A percentile compares a stretch with the other conserved stretches of the same genome.
These are phyloP conservation scores for Acanthosepion lycidas DNA, from an alignment of 2,888 invertebrate species.

Conservation along the genomic window DNA sequence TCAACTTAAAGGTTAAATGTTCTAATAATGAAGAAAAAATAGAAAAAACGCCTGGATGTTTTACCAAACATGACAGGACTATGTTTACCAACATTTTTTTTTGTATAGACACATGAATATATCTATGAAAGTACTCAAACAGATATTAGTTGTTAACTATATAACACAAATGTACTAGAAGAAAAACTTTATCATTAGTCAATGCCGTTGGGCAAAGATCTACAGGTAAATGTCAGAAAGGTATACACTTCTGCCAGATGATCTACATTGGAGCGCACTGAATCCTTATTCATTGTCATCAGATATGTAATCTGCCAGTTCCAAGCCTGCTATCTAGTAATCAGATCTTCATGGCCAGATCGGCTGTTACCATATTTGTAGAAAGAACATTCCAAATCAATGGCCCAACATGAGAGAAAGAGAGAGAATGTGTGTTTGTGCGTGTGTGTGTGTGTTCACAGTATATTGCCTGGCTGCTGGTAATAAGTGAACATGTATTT, in stretches of 20 bases:
- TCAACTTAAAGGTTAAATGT: neutral
- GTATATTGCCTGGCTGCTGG: slow-evolving; percentile 4
- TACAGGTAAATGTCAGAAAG: neutral
- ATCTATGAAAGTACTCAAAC: neutral
- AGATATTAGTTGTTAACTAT: neutral
- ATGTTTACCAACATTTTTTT: neutral
- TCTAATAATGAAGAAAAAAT: neutral
- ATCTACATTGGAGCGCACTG: neutral
- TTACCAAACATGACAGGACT: neutral
- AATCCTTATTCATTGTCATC: neutral
- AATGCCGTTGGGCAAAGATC: neutral
- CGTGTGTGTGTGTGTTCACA: neutral
- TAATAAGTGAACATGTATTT: neutral
- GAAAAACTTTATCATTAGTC: neutral
- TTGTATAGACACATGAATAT: neutral
- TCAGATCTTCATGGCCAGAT: neutral
- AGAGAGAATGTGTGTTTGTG: neutral
- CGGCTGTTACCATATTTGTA: neutral
- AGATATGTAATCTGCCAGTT: neutral
- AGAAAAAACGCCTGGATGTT: neutral
- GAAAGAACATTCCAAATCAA: neutral
- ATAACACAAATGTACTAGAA: neutral
- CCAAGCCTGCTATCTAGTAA: neutral
- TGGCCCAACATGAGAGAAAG: neutral
- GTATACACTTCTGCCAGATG: neutral